These are phyloP conservation scores for Lycophotia porphyrea DNA, from an alignment of 2,888 invertebrate genomes.

Conservation along the genomic window DNA sequence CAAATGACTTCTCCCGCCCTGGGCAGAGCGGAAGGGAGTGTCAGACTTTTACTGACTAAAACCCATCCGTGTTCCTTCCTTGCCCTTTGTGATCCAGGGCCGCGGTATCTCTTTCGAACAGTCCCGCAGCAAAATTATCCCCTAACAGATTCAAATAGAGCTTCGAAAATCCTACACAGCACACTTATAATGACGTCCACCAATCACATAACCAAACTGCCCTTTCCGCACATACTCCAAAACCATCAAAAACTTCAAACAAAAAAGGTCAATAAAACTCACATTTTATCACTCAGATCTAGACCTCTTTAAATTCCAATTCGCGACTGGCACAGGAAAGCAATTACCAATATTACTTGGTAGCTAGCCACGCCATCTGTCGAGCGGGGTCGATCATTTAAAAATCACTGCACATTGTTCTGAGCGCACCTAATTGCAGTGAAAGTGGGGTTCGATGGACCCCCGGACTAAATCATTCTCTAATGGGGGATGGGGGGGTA, in stretches of 20 bases:
- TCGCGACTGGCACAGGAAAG: conserved; percentile 71
- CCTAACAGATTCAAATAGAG: no score
- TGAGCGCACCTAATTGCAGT: conserved; percentile 89
- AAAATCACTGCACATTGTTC: conserved; percentile 91
- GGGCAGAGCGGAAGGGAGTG: no score
- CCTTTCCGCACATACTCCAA: not conserved
- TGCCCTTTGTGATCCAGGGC: no score
- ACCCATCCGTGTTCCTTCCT: no score
- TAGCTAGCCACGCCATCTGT: conserved; percentile 84
- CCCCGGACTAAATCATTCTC: conserved; percentile 86
- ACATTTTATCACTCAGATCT: conserved; percentile 44
- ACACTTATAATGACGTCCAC: not conserved
- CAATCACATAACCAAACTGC: not conserved
- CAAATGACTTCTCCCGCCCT: no score
- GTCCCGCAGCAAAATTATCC: no score
- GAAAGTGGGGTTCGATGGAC: conserved; percentile 88
- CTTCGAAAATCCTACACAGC: not conserved
- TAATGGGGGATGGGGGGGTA: conserved; percentile 78
- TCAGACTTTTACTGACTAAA: no score
- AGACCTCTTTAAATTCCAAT: conserved; percentile 53
- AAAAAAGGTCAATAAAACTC: conserved; percentile 12
- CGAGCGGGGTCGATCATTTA: conserved; percentile 86
- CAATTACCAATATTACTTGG: conserved; percentile 88
- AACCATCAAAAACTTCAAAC: conserved; percentile 7
- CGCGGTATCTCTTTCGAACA: no score